Evolutionary conservation across 1,140 invertebrate species (phyloP).

Genomic region (Chironomus tepperi): DNA sequence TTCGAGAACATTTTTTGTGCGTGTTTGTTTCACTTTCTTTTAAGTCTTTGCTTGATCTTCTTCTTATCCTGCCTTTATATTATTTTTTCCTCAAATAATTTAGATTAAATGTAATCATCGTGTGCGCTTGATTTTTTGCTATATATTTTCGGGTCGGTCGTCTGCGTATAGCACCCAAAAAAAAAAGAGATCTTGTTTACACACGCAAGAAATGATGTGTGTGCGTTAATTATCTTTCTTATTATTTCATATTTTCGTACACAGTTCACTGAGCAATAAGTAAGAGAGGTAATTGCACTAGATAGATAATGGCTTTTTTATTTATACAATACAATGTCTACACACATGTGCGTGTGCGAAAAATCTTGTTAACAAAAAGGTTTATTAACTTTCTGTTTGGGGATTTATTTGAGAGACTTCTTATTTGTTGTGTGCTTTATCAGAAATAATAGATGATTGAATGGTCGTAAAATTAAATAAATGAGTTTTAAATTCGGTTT

Average conservation of each 20-base stretch:
- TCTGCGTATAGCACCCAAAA: too few species aligned
- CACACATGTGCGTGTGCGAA: background rate
- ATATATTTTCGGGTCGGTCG: background rate
- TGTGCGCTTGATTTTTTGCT: background rate
- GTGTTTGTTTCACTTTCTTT: conserved; percentile 13
- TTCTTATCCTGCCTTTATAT: background rate
- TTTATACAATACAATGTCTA: too few species aligned
- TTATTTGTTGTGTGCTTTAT: background rate
- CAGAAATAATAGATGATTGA: too few species aligned
- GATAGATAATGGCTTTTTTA: background rate
- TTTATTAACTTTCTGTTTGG: too few species aligned
- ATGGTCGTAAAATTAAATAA: too few species aligned
- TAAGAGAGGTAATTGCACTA: conserved; percentile 12
- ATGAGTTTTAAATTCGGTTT: too few species aligned
- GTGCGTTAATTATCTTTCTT: background rate
- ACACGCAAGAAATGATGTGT: background rate
- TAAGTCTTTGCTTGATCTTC: background rate
- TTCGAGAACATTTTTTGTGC: conserved; percentile 3
- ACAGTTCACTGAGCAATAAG: background rate
- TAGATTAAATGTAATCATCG: conserved; percentile 9
- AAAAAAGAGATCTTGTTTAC: background rate
- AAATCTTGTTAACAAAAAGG: background rate
- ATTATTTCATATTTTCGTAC: too few species aligned
- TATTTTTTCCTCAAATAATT: background rate
- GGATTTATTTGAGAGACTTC: background rate